These are phyloP conservation scores for Casuarius casuarius DNA, from an alignment of 2,113 vertebrate species.

Conservation along the genomic window DNA sequence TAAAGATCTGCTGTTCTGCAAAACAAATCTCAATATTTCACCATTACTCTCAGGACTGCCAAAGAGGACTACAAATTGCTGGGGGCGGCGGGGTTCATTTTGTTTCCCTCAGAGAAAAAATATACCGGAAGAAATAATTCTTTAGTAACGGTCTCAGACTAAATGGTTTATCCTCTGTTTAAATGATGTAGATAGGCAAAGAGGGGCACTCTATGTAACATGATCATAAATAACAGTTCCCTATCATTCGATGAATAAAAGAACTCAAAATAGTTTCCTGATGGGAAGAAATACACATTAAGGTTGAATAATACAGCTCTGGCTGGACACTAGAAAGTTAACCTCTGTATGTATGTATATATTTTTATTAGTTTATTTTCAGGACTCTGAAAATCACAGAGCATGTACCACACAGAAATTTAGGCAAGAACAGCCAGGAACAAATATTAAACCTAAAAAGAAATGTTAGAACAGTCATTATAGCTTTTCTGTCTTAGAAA, in stretches of 20 bases:
- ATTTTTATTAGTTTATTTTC: neutral
- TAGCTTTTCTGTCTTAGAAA: neutral
- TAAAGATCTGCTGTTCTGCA: neutral
- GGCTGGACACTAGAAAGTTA: neutral
- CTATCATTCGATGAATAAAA: neutral
- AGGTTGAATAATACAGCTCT: neutral
- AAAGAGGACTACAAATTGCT: neutral
- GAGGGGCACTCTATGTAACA: neutral
- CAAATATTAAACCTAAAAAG: neutral
- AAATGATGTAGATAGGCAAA: neutral
- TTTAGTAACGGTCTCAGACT: neutral
- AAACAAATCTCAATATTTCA: neutral
- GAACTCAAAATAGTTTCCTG: neutral
- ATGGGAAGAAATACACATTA: neutral
- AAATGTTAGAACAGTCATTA: neutral
- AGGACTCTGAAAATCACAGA: neutral
- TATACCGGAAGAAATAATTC: neutral
- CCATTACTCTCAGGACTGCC: neutral
- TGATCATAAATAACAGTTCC: neutral
- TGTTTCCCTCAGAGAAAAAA: neutral
- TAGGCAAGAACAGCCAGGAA: neutral
- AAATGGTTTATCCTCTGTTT: neutral
- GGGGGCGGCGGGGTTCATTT: neutral
- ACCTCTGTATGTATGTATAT: neutral
- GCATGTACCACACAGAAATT: neutral